Conservation (phyloP, 2,113 vertebrate species). For the Xiphophorus couchianus region DNA sequence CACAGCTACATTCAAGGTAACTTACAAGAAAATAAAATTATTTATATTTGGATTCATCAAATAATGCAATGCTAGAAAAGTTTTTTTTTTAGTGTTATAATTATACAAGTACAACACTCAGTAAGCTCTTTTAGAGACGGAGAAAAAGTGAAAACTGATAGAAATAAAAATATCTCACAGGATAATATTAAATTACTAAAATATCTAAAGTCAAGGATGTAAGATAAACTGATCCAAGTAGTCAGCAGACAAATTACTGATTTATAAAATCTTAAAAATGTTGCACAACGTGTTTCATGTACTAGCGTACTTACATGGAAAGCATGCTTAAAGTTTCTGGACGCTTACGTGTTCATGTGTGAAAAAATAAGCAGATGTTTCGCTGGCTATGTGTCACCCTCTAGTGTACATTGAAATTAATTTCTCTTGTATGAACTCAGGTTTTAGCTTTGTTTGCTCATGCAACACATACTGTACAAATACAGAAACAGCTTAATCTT, state of each 20-base stretch:
- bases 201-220: not conserved
- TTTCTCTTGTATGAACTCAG: no score
- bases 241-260: not conserved
- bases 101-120: not conserved
- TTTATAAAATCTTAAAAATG: not conserved
- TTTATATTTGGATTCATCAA: not conserved
- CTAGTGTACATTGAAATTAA: conserved; percentile 45
- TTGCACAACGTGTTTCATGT: not conserved
- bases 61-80: not conserved
- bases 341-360: not conserved
- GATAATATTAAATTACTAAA: not conserved
- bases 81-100: not conserved
- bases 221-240: not conserved
- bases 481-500: no score
- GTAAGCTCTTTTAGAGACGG: not conserved
- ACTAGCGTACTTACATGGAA: no score
- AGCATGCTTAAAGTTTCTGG: not conserved
- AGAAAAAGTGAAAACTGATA: not conserved
- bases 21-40: not conserved
- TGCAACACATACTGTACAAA: no score
- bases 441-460: no score
- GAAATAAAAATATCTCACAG: not conserved
- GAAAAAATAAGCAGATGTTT: not conserved
- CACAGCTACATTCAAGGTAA: no score
- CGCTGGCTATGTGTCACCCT: conserved; percentile 56